Evolutionary conservation across 1,140 invertebrate species (phyloP).

Genomic region (Arion vulgaris): DNA sequence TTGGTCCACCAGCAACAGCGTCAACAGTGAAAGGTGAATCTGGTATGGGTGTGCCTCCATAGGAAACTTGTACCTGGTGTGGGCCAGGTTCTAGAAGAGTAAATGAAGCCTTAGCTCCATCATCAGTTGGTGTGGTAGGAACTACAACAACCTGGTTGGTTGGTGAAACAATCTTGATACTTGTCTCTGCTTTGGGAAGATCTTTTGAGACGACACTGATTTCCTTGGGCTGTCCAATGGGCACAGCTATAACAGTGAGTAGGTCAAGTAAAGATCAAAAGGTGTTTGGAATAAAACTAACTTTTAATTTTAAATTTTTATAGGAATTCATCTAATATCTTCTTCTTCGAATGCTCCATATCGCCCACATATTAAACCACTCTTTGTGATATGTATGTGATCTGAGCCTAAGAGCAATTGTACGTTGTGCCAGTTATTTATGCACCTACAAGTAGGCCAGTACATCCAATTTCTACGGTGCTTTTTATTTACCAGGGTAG

Average conservation of each 20-base stretch:
- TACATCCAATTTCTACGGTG: too few species aligned
- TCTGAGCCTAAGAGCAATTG: too few species aligned
- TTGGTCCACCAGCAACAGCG: conserved; percentile 52
- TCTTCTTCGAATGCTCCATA: too few species aligned
- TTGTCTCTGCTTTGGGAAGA: conserved; percentile 80
- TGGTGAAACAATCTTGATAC: conserved; percentile 69
- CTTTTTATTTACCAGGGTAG: too few species aligned
- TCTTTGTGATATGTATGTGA: too few species aligned
- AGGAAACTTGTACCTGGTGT: conserved; percentile 67
- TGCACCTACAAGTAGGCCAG: too few species aligned
- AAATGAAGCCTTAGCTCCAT: conserved; percentile 86
- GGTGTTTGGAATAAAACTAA: too few species aligned
- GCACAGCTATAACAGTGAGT: conserved; percentile 44
- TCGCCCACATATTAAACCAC: too few species aligned
- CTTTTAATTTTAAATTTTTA: too few species aligned
- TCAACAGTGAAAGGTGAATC: conserved; percentile 66
- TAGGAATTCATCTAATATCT: too few species aligned
- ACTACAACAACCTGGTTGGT: conserved; percentile 77
- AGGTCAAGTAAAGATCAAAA: background rate
- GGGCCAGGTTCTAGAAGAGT: conserved; percentile 86
- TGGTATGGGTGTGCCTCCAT: conserved; percentile 61
- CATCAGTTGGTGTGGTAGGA: conserved; percentile 75
- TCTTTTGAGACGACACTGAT: conserved; percentile 86
- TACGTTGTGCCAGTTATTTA: too few species aligned
- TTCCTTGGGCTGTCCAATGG: conserved; percentile 78